These are phyloP conservation scores for Abrostola triplasia DNA, from an alignment of 2,888 invertebrate species.

Conservation along the genomic window DNA sequence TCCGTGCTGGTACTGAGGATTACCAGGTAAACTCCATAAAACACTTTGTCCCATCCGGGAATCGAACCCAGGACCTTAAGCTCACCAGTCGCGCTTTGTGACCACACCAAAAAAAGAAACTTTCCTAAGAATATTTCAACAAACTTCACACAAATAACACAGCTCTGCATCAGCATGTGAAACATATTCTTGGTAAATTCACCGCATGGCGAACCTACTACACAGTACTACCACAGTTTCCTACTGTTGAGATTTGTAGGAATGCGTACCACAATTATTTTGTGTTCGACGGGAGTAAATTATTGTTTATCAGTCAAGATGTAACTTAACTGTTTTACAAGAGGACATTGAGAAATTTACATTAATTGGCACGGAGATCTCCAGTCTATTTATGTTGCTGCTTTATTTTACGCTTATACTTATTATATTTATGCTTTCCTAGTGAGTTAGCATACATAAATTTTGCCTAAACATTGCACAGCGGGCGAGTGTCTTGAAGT, in stretches of 20 bases:
- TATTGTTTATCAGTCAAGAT: slow-evolving; percentile 59
- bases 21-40: no score
- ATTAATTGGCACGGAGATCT: slow-evolving; percentile 53
- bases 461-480: slow-evolving; percentile 55
- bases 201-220: slow-evolving; percentile 26
- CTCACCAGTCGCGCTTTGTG: no score
- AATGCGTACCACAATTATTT: slow-evolving; percentile 67
- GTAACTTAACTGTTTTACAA: slow-evolving; percentile 38
- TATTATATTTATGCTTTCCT: slow-evolving; percentile 46
- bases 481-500: slow-evolving; percentile 40
- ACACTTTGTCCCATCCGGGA: no score
- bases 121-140: not conserved
- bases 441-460: slow-evolving; percentile 51
- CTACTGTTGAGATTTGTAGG: slow-evolving; percentile 59
- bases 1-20: no score
- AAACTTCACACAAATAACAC: not conserved
- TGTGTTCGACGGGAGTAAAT: slow-evolving; percentile 66
- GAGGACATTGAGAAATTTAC: slow-evolving; percentile 57
- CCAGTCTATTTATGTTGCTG: slow-evolving; percentile 45
- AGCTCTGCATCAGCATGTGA: no score
- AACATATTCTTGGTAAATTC: not conserved
- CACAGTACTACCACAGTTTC: slow-evolving; percentile 49
- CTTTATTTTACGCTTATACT: slow-evolving; percentile 27
- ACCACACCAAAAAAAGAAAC: no score
- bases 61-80: no score